These are phyloP conservation scores for Nebria salina DNA, from an alignment of 2,888 invertebrate genomes.

Conservation along the genomic window DNA sequence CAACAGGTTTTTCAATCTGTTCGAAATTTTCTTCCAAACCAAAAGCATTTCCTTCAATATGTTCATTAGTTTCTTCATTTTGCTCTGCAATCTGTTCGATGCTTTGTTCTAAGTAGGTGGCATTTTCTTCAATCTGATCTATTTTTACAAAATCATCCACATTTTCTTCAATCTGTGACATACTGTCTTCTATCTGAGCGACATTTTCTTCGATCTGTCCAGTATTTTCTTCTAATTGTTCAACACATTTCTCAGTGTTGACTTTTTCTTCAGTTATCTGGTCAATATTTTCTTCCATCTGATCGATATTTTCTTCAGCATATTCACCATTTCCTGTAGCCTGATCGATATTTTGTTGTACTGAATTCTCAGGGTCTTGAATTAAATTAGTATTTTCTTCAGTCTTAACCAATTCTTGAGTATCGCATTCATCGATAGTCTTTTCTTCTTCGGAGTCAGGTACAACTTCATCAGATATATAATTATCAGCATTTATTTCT, in stretches of 20 bases:
- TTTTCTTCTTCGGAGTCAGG: constrained; percentile 40
- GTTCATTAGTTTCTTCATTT: no score
- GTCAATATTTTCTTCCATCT: constrained; percentile 43
- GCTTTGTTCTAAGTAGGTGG: background rate
- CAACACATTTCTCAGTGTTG: constrained; percentile 55
- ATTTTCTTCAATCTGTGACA: constrained; percentile 16
- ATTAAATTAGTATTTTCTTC: constrained; percentile 52
- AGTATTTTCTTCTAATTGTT: constrained; percentile 60
- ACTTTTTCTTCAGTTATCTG: constrained; percentile 24
- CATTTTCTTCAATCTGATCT: constrained; percentile 52
- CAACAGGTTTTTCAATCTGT: no score
- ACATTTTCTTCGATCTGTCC: constrained; percentile 54
- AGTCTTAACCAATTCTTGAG: background rate
- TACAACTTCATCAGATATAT: constrained; percentile 28
- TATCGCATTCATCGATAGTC: background rate
- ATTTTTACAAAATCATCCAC: constrained; percentile 51
- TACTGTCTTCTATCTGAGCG: constrained; percentile 20
- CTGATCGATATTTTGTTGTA: constrained; percentile 34
- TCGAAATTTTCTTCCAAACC: background rate
- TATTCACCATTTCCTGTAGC: background rate
- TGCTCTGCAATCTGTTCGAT: no score
- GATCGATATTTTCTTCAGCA: constrained; percentile 44
- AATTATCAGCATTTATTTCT: constrained; percentile 29
- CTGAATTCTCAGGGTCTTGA: constrained; percentile 51
- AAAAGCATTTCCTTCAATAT: background rate